Percentiles rank a stretch among this genome's conserved stretches.
These are phyloP conservation scores for Tautogolabrus adspersus DNA, from an alignment of 2,113 vertebrate species.

Conservation along the genomic window DNA sequence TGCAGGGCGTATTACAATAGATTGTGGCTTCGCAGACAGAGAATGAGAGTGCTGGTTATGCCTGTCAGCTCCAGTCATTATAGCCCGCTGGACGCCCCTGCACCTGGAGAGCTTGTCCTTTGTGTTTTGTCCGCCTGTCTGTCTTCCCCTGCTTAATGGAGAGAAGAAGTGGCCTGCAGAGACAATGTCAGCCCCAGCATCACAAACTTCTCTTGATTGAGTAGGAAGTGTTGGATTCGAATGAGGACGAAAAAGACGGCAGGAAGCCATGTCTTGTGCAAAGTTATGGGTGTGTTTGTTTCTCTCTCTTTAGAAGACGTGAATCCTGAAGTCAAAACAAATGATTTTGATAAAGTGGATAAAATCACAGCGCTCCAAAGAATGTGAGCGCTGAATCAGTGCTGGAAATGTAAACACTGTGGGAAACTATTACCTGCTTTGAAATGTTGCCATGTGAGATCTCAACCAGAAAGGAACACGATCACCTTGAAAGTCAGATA, in stretches of 20 bases:
- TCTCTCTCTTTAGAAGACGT: slow-evolving; percentile 46
- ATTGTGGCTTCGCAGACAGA: slow-evolving; percentile 32
- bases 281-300: slow-evolving; percentile 45
- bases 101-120: slow-evolving; percentile 70
- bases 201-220: slow-evolving; percentile 47
- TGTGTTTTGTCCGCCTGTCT: slow-evolving; percentile 60
- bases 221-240: slow-evolving; percentile 66
- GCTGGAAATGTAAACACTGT: slow-evolving; percentile 60
- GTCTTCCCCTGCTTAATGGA: slow-evolving; percentile 46
- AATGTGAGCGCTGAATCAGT: slow-evolving; percentile 44
- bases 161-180: slow-evolving; percentile 10
- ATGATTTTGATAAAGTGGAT: slow-evolving; percentile 47
- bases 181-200: slow-evolving; percentile 30
- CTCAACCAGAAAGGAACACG: slow-evolving; percentile 5
- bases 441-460: slow-evolving; percentile 40
- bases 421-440: slow-evolving; percentile 48
- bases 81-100: slow-evolving; percentile 40
- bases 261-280: slow-evolving; percentile 49
- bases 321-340: slow-evolving; percentile 74
- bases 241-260: slow-evolving; percentile 33
- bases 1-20: slow-evolving; percentile 21
- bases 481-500: slow-evolving; percentile 57
- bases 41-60: slow-evolving; percentile 38
- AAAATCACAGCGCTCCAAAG: slow-evolving; percentile 35
- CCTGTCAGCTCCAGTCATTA: slow-evolving; percentile 64